A percentile compares a stretch with the other conserved stretches of the same genome.
These are phyloP conservation scores for Amphipoea lucens DNA, from an alignment of 2,888 invertebrate species.

Conservation along the genomic window DNA sequence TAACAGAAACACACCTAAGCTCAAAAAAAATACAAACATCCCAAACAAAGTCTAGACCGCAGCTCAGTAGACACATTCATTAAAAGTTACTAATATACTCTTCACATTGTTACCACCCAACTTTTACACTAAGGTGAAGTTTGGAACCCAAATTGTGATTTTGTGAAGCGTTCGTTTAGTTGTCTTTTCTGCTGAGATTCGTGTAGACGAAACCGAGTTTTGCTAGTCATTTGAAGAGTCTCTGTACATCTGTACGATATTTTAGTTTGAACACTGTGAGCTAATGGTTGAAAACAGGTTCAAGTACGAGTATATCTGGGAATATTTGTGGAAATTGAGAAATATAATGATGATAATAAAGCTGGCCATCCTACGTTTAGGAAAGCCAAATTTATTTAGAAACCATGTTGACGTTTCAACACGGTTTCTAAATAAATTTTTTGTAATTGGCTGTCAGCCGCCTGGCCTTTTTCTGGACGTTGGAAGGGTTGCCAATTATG, in stretches of 20 bases:
- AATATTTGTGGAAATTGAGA: neutral
- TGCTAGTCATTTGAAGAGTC: neutral
- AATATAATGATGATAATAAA: neutral
- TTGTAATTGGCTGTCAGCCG: neutral
- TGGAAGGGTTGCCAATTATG: neutral
- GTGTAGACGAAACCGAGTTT: conserved; percentile 2
- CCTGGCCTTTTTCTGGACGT: neutral
- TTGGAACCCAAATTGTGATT: conserved; percentile 20
- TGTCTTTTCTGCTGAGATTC: conserved; percentile 7
- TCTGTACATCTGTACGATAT: neutral
- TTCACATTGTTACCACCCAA: conserved; percentile 6
- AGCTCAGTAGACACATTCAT: conserved; percentile 31
- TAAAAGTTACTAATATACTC: conserved; percentile 38
- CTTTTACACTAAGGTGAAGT: conserved; percentile 16
- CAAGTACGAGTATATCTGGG: neutral
- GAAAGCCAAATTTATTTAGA: no score
- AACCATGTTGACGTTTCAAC: no score
- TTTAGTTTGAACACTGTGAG: neutral
- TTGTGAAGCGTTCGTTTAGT: conserved; percentile 10
- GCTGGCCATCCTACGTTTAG: neutral
- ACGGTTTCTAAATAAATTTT: neutral
- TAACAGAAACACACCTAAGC: neutral
- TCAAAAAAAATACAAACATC: conserved; percentile 2
- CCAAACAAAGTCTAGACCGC: conserved; percentile 22
- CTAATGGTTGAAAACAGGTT: neutral